Percentiles rank a stretch among this genome's conserved stretches.
These are phyloP conservation scores for Polydrusus cervinus DNA, from an alignment of 2,888 invertebrate species.

Conservation along the genomic window DNA sequence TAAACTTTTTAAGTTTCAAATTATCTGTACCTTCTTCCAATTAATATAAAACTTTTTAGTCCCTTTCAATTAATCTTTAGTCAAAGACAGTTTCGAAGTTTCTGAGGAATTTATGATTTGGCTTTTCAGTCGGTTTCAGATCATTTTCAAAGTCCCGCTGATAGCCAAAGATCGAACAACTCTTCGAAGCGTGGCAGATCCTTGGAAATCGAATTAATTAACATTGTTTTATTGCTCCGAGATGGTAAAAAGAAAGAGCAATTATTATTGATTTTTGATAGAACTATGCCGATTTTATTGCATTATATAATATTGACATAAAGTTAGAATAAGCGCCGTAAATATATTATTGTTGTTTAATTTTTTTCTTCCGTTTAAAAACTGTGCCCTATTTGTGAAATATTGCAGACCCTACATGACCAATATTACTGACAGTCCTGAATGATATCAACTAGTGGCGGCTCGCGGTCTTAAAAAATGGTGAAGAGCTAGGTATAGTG, in stretches of 20 bases:
- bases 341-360: too few species aligned
- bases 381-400: too few species aligned
- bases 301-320: too few species aligned
- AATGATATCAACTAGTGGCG: too few species aligned
- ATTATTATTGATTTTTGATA: constrained; percentile 40
- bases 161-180: constrained; percentile 40
- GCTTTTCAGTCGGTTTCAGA: constrained; percentile 38
- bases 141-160: constrained; percentile 44
- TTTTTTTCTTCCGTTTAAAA: too few species aligned
- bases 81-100: constrained; percentile 34
- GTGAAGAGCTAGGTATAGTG: too few species aligned
- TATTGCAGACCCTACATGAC: too few species aligned
- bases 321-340: too few species aligned
- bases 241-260: constrained; percentile 31
- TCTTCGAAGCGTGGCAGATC: constrained; percentile 40
- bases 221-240: constrained; percentile 36
- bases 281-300: constrained; percentile 5
- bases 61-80: constrained; percentile 39
- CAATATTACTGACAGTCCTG: too few species aligned
- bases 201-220: constrained; percentile 44
- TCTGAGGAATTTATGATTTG: constrained; percentile 45
- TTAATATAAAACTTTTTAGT: constrained; percentile 41
- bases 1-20: neutral
- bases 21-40: constrained; percentile 1
- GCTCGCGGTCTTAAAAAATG: too few species aligned